phyloP scores from a whole-genome alignment of 2,888 invertebrate genomes.

The Imbricaverruca yamaguchii region DNA sequence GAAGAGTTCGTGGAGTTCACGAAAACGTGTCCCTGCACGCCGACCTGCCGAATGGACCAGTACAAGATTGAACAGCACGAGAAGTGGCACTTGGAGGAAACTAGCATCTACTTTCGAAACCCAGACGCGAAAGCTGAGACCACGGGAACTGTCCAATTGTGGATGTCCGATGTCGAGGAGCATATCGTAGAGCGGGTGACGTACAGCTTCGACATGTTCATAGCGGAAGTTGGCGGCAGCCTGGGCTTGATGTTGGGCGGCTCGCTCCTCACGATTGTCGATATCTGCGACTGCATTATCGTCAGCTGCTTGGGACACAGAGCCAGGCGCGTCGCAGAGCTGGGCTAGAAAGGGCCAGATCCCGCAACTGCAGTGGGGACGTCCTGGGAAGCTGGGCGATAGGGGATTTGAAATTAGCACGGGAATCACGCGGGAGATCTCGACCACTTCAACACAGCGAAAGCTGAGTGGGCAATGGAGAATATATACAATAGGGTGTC shows the following conservation, averaged over 20 bases:
- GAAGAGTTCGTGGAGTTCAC: background rate
- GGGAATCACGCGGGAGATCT: too few relatives aligned
- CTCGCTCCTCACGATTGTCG: background rate
- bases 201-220: background rate
- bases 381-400: too few relatives aligned
- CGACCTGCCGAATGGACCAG: background rate
- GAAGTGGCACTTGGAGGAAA: conserved; percentile 11
- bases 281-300: background rate
- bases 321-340: too few relatives aligned
- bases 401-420: too few relatives aligned
- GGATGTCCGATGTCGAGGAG: background rate
- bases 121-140: background rate
- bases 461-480: too few relatives aligned
- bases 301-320: too few relatives aligned
- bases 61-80: background rate
- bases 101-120: background rate
- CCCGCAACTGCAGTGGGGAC: too few relatives aligned
- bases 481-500: too few relatives aligned
- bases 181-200: background rate
- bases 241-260: conserved; percentile 9
- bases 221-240: background rate
- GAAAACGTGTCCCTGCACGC: background rate
- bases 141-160: background rate
- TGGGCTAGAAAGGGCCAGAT: too few relatives aligned
- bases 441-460: too few relatives aligned